These are phyloP conservation scores for Suncus etruscus DNA, from an alignment of 2,113 vertebrate species.

Conservation along the genomic window DNA sequence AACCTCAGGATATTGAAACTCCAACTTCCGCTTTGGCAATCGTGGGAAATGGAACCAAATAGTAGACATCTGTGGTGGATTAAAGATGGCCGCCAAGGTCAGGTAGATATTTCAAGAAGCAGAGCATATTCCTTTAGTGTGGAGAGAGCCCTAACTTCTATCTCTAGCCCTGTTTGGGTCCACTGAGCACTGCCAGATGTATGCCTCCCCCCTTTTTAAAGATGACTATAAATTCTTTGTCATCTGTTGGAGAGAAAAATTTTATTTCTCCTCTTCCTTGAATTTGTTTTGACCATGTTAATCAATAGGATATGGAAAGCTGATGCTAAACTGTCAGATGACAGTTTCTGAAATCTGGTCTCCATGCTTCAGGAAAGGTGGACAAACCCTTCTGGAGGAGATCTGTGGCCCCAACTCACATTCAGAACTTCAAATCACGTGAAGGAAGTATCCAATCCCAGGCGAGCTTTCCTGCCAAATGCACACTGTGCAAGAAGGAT, in stretches of 20 bases:
- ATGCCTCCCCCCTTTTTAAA: no score
- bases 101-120: no score
- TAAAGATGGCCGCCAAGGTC: neutral
- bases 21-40: neutral
- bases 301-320: neutral
- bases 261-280: neutral
- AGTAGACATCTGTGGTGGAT: neutral
- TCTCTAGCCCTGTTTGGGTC: no score
- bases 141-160: no score
- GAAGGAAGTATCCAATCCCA: neutral
- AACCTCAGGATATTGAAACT: neutral
- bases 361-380: neutral
- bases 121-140: no score
- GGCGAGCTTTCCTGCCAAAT: neutral
- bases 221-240: neutral
- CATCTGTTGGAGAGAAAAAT: neutral
- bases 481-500: neutral
- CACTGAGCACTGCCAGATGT: no score
- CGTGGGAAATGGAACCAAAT: neutral
- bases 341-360: neutral
- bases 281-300: neutral
- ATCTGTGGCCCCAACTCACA: neutral
- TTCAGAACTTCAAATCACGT: neutral
- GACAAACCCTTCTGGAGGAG: neutral
- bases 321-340: neutral